phyloP scores from a whole-genome alignment of 2,113 vertebrate genomes.

The Peromyscus californicus region DNA sequence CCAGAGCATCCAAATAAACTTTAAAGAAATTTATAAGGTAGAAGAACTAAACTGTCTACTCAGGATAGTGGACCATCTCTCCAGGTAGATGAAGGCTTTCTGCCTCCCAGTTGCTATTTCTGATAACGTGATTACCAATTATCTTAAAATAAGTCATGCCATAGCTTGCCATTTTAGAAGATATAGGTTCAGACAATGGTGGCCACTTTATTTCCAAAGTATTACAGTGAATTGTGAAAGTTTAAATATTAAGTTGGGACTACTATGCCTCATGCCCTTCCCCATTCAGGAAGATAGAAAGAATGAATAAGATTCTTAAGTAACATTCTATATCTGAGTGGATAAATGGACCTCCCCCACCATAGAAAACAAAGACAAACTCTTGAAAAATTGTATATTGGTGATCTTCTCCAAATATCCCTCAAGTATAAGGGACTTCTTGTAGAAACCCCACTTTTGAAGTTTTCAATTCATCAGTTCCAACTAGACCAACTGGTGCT shows the following conservation, averaged over 20 bases:
- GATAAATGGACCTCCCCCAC: not conserved
- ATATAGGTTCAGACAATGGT: not conserved
- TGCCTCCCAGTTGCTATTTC: not conserved
- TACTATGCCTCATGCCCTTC: not conserved
- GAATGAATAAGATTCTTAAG: not conserved
- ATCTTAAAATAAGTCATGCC: not conserved
- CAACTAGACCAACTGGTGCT: not conserved
- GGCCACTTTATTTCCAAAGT: not conserved
- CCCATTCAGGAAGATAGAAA: not conserved
- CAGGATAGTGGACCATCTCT: not conserved
- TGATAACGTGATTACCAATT: not conserved
- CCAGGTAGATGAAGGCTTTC: not conserved
- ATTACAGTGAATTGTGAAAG: not conserved
- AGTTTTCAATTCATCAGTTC: not conserved
- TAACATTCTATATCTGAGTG: not conserved
- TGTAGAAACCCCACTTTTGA: not conserved
- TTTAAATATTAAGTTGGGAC: not conserved
- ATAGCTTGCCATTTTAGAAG: not conserved
- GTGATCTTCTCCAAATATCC: not conserved
- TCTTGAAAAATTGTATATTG: not conserved
- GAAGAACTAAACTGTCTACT: not conserved
- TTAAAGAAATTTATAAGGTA: not conserved
- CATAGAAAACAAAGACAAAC: not conserved
- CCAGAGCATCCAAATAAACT: not conserved
- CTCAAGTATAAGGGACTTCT: not conserved